A percentile compares a stretch with the other conserved stretches of the same genome.
Evolutionary conservation across 2,888 invertebrate species (phyloP).

Genomic region (Scaptomyza tumidula): DNA sequence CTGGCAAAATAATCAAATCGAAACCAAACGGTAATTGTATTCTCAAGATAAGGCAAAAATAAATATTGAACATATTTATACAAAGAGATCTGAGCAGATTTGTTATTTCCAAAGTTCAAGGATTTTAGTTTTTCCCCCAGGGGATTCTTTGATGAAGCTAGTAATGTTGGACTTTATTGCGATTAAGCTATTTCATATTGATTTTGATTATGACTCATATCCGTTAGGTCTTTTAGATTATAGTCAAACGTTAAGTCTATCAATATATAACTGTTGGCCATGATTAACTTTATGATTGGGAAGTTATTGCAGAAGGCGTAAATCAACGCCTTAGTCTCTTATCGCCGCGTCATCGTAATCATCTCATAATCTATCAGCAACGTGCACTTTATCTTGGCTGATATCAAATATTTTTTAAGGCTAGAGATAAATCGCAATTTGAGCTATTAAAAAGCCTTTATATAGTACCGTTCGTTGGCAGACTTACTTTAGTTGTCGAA

Average conservation of each 20-base stretch:
- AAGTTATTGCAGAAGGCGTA: conserved; percentile 40
- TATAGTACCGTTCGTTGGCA: conserved; percentile 42
- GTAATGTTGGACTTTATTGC: no score
- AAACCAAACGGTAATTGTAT: not conserved
- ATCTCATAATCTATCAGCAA: conserved; percentile 57
- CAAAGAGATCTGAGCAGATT: not conserved
- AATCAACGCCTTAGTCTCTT: conserved; percentile 59
- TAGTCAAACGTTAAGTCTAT: conserved; percentile 27
- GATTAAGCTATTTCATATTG: not conserved
- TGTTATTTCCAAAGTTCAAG: not conserved
- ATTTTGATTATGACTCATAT: conserved; percentile 18
- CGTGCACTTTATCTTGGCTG: conserved; percentile 59
- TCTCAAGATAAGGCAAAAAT: not conserved
- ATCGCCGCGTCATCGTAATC: conserved; percentile 59
- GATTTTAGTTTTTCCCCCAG: not conserved
- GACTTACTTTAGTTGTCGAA: conserved; percentile 52
- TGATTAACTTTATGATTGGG: conserved; percentile 41
- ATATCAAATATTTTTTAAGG: conserved; percentile 64
- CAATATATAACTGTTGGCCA: conserved; percentile 25
- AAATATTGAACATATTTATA: not conserved
- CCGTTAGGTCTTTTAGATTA: conserved; percentile 13
- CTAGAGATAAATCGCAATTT: conserved; percentile 59
- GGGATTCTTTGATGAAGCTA: not conserved
- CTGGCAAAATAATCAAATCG: not conserved
- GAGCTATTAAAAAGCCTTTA: conserved; percentile 41